These are phyloP conservation scores for Lasiurus cinereus DNA, from an alignment of 2,113 vertebrate species.

Conservation along the genomic window DNA sequence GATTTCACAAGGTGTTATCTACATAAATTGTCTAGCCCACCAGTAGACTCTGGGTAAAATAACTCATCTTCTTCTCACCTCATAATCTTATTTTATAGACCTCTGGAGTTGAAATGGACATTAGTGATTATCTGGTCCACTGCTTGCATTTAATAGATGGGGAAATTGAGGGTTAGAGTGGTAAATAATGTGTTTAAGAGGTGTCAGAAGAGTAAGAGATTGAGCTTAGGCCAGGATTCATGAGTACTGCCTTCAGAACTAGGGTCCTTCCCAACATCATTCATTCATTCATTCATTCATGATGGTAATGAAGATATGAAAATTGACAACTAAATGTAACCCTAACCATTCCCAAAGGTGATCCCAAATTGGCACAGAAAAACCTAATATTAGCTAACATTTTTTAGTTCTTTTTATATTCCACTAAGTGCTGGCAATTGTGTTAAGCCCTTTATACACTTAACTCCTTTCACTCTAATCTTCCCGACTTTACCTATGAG, in stretches of 20 bases:
- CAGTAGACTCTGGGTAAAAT: constrained; percentile 19
- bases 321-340: not conserved
- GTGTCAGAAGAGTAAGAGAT: not conserved
- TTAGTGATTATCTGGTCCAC: constrained; percentile 27
- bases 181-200: constrained; percentile 31
- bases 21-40: not conserved
- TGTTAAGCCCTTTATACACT: not conserved
- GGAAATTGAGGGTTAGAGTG: not conserved
- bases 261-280: not conserved
- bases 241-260: not conserved
- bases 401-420: not conserved
- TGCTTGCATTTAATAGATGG: constrained; percentile 49
- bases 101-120: constrained; percentile 38
- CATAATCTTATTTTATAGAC: constrained; percentile 34
- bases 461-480: not conserved
- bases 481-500: not conserved
- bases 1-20: not conserved
- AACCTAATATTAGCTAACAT: not conserved
- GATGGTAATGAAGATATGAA: not conserved
- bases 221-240: not conserved
- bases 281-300: not conserved
- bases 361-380: not conserved
- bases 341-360: not conserved
- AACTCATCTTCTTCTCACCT: constrained; percentile 13
- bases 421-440: not conserved